Percentiles rank a stretch among this genome's conserved stretches.
Evolutionary conservation across 2,888 invertebrate species (phyloP).

Genomic region (Microplitis deprimator): DNA sequence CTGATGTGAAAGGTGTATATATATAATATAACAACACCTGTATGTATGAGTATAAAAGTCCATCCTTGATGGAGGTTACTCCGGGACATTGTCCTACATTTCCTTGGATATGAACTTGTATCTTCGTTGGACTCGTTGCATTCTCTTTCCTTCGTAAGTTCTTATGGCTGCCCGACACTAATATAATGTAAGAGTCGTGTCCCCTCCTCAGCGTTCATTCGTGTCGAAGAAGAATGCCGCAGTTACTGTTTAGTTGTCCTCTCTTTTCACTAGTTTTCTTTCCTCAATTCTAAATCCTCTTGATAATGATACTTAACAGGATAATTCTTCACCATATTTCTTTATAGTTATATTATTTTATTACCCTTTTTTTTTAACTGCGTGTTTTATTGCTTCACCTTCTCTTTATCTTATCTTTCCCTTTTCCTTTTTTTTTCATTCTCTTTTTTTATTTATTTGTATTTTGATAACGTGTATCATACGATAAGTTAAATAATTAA

Average conservation of each 20-base stretch:
- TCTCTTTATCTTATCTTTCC: slow-evolving; percentile 33
- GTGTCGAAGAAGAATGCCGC: slow-evolving; percentile 36
- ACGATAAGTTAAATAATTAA: neutral
- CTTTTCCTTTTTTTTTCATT: slow-evolving; percentile 19
- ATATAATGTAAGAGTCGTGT: neutral
- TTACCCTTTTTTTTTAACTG: neutral
- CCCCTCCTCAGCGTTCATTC: slow-evolving; percentile 24
- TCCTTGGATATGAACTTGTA: slow-evolving; percentile 66
- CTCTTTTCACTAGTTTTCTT: slow-evolving; percentile 29
- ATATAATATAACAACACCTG: neutral
- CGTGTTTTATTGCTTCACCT: slow-evolving; percentile 33
- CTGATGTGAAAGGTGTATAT: slow-evolving; percentile 16
- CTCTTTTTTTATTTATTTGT: slow-evolving; percentile 13
- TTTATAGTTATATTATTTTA: slow-evolving; percentile 2
- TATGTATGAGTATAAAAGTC: slow-evolving; percentile 29
- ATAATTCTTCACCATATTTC: neutral
- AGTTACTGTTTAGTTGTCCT: slow-evolving; percentile 36
- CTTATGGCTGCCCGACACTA: slow-evolving; percentile 53
- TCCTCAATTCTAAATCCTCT: slow-evolving; percentile 27
- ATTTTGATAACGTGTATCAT: neutral
- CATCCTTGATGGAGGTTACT: slow-evolving; percentile 71
- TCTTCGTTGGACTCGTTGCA: slow-evolving; percentile 62
- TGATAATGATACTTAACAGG: neutral
- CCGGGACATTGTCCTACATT: slow-evolving; percentile 70
- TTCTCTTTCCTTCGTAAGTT: slow-evolving; percentile 54